These are phyloP conservation scores for Leucoraja ocellata DNA, from an alignment of 2,797 vertebrate genomes.

Conservation along the genomic window DNA sequence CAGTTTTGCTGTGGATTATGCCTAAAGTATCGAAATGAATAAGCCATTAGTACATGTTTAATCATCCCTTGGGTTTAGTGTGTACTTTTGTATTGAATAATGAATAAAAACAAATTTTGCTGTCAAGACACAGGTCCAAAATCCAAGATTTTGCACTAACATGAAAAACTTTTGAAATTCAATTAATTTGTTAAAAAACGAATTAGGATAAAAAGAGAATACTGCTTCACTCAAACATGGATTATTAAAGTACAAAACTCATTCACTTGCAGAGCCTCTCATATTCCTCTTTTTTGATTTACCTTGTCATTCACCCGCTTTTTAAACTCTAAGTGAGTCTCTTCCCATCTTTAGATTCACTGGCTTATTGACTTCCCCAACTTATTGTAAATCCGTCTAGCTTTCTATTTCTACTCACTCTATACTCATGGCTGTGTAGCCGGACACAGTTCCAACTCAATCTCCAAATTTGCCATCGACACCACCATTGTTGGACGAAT, in stretches of 20 bases:
- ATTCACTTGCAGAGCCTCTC: neutral
- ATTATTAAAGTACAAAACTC: neutral
- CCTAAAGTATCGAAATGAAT: no score
- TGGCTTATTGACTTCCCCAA: neutral
- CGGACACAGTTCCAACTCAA: no score
- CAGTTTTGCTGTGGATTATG: no score
- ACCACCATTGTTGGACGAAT: no score
- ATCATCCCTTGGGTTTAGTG: no score
- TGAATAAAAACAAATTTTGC: no score
- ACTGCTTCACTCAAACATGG: neutral
- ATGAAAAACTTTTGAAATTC: neutral
- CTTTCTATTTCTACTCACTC: no score
- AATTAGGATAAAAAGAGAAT: neutral
- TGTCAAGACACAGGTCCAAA: neutral
- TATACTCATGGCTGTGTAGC: no score
- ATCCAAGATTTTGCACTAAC: neutral
- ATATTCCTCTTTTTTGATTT: neutral
- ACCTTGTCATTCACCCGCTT: neutral
- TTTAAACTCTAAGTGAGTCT: neutral
- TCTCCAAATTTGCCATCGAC: no score
- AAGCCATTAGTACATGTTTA: no score
- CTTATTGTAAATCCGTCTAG: no score
- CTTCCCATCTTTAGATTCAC: neutral
- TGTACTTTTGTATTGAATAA: no score
- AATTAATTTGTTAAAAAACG: slow-evolving; percentile 8